A percentile compares a stretch with the other conserved stretches of the same genome.
These are phyloP conservation scores for Euproctis similis DNA, from an alignment of 2,888 invertebrate genomes.

Conservation along the genomic window DNA sequence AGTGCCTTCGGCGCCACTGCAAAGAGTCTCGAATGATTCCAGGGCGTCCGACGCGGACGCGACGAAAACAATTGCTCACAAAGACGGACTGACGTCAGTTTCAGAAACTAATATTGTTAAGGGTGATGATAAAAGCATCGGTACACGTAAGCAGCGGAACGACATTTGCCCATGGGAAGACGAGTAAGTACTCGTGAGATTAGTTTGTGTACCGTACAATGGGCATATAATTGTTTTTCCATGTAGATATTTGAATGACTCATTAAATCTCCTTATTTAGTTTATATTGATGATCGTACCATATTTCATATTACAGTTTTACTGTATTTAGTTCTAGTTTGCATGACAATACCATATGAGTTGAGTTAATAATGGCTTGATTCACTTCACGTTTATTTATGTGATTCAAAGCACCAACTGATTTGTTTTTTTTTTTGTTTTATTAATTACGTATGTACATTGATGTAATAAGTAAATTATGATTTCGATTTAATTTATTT, in stretches of 20 bases:
- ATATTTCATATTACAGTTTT: neutral
- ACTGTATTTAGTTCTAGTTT: conserved; percentile 4
- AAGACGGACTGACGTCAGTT: conserved; percentile 58
- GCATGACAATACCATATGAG: conserved; percentile 16
- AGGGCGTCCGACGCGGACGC: conserved; percentile 50
- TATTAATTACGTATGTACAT: conserved; percentile 8
- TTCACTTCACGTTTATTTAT: conserved; percentile 8
- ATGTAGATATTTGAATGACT: conserved; percentile 6
- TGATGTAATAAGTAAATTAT: neutral
- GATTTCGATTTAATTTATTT: neutral
- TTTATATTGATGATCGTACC: conserved; percentile 6
- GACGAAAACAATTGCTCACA: conserved; percentile 55
- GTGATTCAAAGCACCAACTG: conserved; percentile 14
- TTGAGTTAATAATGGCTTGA: conserved; percentile 5
- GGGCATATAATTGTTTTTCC: conserved; percentile 15
- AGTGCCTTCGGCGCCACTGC: conserved; percentile 64
- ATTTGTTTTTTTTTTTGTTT: conserved; percentile 3
- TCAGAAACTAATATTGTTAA: conserved; percentile 65
- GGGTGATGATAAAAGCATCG: conserved; percentile 55
- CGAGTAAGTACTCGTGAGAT: conserved; percentile 83
- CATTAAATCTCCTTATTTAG: no score
- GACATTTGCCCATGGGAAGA: conserved; percentile 97
- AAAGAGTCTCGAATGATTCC: conserved; percentile 37
- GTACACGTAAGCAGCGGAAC: conserved; percentile 77
- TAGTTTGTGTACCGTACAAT: conserved; percentile 29